phyloP scores from a whole-genome alignment of 2,888 invertebrate species.

The Limnephilus rhombicus region DNA sequence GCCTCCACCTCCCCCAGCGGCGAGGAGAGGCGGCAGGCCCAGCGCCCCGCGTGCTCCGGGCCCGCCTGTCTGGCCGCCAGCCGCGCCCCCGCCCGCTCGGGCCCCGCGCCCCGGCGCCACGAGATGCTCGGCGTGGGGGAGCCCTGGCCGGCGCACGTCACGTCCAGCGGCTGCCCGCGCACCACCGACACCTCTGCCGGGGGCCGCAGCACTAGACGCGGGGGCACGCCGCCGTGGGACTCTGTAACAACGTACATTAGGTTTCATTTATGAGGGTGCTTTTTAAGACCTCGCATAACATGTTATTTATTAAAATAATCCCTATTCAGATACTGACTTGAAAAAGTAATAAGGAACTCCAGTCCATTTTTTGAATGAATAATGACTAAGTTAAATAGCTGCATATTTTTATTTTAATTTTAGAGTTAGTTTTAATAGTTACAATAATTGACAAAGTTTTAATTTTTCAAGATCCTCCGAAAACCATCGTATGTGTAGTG shows the following conservation, averaged over 20 bases:
- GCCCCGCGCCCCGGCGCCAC: slow-evolving; percentile 69
- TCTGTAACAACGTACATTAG: slow-evolving; percentile 49
- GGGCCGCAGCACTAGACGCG: slow-evolving; percentile 58
- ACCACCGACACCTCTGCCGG: slow-evolving; percentile 53
- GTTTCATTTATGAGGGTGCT: too few species aligned
- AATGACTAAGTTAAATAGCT: too few species aligned
- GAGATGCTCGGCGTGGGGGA: slow-evolving; percentile 56
- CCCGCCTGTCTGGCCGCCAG: slow-evolving; percentile 76
- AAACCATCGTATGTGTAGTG: too few species aligned
- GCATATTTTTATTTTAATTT: too few species aligned
- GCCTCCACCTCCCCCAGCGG: slow-evolving; percentile 82
- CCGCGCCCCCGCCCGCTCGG: slow-evolving; percentile 67
- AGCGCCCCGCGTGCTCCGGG: slow-evolving; percentile 82
- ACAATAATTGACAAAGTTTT: too few species aligned
- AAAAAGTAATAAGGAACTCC: too few species aligned
- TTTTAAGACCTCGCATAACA: neutral
- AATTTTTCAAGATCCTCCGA: too few species aligned
- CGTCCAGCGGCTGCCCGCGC: slow-evolving; percentile 53
- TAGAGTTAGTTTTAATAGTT: too few species aligned
- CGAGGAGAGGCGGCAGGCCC: slow-evolving; percentile 85
- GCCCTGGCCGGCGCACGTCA: slow-evolving; percentile 61
- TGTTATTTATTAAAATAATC: neutral
- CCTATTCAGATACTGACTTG: neutral
- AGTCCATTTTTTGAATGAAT: too few species aligned
- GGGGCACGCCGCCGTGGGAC: slow-evolving; percentile 56